phyloP scores from a whole-genome alignment of 2,113 vertebrate species.

The Serilophus lunatus region DNA sequence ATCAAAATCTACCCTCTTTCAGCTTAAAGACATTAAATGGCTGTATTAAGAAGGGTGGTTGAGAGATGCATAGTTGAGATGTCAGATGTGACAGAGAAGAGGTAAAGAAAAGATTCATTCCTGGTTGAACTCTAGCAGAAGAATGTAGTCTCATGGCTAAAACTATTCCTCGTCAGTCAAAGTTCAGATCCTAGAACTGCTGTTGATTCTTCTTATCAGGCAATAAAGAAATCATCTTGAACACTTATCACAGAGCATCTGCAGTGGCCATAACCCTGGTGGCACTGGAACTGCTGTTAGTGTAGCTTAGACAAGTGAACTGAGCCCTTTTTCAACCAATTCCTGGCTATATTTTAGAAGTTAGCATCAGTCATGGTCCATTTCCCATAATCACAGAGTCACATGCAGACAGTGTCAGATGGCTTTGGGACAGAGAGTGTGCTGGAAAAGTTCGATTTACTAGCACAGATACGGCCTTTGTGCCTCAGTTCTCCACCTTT shows the following conservation, averaged over 20 bases:
- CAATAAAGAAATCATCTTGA: background rate
- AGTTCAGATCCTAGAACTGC: background rate
- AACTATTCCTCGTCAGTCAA: background rate
- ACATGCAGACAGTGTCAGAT: background rate
- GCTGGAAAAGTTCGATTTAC: background rate
- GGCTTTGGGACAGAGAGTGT: background rate
- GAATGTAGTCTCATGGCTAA: background rate
- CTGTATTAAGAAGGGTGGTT: background rate
- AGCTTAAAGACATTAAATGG: background rate
- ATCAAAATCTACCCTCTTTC: background rate
- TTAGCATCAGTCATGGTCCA: fast-evolving
- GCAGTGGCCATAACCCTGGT: no score
- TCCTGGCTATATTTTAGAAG: background rate
- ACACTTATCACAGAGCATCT: no score
- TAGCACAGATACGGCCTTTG: background rate
- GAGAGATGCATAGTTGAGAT: fast-evolving
- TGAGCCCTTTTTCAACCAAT: background rate
- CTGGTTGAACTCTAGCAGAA: background rate
- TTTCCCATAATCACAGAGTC: background rate
- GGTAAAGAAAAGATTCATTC: background rate
- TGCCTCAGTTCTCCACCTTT: background rate
- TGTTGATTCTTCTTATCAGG: background rate
- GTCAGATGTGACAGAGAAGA: background rate
- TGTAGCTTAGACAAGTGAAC: background rate
- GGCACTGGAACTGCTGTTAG: background rate